phyloP scores from a whole-genome alignment of 2,113 vertebrate species.

The Clarias macrocephalus region DNA sequence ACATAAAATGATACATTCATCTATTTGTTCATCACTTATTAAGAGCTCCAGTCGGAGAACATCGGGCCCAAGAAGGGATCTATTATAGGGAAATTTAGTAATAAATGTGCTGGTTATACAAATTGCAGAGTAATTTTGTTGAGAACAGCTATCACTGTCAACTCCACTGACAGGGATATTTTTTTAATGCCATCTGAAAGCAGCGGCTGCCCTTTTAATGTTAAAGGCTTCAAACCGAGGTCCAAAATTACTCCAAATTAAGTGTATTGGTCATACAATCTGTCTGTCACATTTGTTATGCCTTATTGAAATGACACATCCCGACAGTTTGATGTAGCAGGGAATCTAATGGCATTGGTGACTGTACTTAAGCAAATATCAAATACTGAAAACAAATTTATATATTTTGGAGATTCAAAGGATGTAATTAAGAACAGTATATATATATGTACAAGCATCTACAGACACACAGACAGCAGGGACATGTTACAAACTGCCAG shows the following conservation, averaged over 20 bases:
- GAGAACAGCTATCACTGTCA: constrained; percentile 13
- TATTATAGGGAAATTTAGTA: constrained; percentile 9
- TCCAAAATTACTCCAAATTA: not conserved
- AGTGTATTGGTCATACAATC: not conserved
- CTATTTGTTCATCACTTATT: not conserved
- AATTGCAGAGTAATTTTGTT: constrained; percentile 10
- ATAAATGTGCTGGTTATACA: constrained; percentile 14
- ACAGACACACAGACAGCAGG: not conserved
- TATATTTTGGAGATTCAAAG: not conserved
- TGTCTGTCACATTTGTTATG: not conserved
- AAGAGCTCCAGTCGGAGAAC: not conserved
- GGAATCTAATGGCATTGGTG: not conserved
- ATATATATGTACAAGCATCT: no score
- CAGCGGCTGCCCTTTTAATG: not conserved
- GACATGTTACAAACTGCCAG: not conserved
- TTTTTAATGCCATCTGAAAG: not conserved
- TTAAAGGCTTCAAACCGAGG: not conserved
- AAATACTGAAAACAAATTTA: not conserved
- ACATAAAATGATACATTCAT: not conserved
- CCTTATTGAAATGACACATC: not conserved
- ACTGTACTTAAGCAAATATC: not conserved
- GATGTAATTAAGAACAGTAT: no score
- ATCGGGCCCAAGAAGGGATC: not conserved
- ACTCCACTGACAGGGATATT: constrained; percentile 6
- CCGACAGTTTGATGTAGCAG: not conserved